Conservation (phyloP, 2,888 invertebrate species). For the Ellobium chinense region DNA sequence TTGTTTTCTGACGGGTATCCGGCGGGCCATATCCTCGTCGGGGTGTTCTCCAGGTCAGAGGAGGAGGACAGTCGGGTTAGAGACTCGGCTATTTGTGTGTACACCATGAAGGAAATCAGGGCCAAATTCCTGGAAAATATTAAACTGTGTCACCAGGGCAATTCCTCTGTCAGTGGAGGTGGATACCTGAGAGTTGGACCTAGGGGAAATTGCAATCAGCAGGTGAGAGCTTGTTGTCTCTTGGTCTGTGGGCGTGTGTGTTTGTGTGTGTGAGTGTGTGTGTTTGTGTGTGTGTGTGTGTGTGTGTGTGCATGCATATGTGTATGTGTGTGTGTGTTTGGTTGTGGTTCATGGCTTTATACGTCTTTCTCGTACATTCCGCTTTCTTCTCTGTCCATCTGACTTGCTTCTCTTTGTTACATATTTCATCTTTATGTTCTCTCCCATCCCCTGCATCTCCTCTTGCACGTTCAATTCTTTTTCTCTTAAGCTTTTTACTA, state of each 20-base stretch:
- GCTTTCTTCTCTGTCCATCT: not conserved
- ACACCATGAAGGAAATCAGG: slow-evolving; percentile 66
- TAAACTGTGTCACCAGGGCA: slow-evolving; percentile 64
- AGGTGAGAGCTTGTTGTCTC: no score
- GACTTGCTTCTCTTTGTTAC: no score
- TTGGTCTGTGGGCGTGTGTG: no score
- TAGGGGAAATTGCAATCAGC: slow-evolving; percentile 53
- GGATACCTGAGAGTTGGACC: slow-evolving; percentile 60
- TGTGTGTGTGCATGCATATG: no score
- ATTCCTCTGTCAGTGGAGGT: slow-evolving; percentile 60
- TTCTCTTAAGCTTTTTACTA: not conserved
- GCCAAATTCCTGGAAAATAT: slow-evolving; percentile 65
- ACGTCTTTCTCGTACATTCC: slow-evolving; percentile 14
- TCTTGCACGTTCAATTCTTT: not conserved
- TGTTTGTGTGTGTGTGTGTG: no score
- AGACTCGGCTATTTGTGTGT: slow-evolving; percentile 71
- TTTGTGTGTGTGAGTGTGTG: no score
- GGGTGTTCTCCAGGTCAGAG: slow-evolving; percentile 87
- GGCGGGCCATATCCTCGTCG: slow-evolving; percentile 62
- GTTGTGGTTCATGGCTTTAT: no score
- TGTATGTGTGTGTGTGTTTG: no score
- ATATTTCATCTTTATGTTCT: not conserved
- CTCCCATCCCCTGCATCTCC: not conserved
- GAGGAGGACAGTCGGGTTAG: slow-evolving; percentile 35
- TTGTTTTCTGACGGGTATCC: slow-evolving; percentile 55